phyloP scores from a whole-genome alignment of 1,140 invertebrate species.

The Cydia fagiglandana region DNA sequence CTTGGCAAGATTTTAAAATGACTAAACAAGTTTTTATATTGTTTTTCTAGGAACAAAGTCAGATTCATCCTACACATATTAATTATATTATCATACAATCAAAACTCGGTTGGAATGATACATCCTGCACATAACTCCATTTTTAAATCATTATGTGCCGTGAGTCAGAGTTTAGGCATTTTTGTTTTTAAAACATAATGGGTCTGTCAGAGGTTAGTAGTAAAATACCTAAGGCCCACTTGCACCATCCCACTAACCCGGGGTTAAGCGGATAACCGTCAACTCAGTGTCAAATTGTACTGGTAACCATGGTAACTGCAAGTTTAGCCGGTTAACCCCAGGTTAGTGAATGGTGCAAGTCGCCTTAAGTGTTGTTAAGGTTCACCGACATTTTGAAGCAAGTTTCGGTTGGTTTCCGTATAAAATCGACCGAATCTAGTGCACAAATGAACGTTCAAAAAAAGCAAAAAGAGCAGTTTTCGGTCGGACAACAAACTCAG shows the following conservation, averaged over 20 bases:
- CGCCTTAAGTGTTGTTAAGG: background rate
- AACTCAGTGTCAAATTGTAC: too few species aligned
- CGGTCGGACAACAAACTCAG: too few species aligned
- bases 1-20: background rate
- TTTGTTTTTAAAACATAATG: background rate
- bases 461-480: too few species aligned
- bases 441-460: too few species aligned
- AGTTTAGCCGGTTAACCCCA: too few species aligned
- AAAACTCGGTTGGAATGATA: background rate
- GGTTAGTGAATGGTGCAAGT: too few species aligned
- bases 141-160: background rate
- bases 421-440: too few species aligned
- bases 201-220: background rate
- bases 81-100: constrained; percentile 14
- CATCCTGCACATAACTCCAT: background rate
- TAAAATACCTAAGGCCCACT: too few species aligned
- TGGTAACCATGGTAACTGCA: too few species aligned
- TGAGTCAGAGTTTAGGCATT: background rate
- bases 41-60: background rate
- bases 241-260: too few species aligned
- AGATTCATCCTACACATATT: background rate
- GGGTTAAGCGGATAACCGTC: too few species aligned
- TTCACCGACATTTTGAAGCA: background rate
- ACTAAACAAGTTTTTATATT: background rate
- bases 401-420: too few species aligned